Evolutionary conservation across 2,113 vertebrate genomes (phyloP).

Genomic region (Lethenteron reissneri): DNA sequence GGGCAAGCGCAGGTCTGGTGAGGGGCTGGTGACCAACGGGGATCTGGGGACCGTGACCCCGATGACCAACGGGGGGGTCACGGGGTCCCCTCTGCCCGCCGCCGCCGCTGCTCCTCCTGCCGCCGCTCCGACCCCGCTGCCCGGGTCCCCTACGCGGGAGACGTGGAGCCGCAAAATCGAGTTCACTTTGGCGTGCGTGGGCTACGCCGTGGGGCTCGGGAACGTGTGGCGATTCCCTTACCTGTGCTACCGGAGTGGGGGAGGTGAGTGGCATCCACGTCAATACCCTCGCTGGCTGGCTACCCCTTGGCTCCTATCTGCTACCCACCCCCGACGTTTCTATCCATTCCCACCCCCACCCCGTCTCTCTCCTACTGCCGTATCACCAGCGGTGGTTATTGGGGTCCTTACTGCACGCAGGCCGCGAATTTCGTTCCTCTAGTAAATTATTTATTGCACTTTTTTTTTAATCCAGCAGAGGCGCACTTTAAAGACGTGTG

Average conservation of each 20-base stretch:
- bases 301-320: too few species aligned
- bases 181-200: conserved; percentile 27
- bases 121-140: conserved; percentile 10
- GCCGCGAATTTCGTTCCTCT: too few species aligned
- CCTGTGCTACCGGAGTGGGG: conserved; percentile 32
- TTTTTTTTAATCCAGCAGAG: too few species aligned
- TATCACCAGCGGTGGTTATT: too few species aligned
- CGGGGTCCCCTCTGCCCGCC: neutral
- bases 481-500: too few species aligned
- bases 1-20: neutral
- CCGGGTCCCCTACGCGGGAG: conserved; percentile 4
- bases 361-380: too few species aligned
- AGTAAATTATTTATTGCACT: too few species aligned
- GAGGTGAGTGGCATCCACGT: conserved; percentile 19
- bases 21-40: neutral
- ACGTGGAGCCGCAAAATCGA: conserved; percentile 26
- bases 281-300: too few species aligned
- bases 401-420: too few species aligned
- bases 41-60: neutral
- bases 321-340: too few species aligned
- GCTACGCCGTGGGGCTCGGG: conserved; percentile 31
- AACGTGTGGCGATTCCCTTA: conserved; percentile 36
- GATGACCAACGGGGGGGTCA: neutral
- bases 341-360: too few species aligned
- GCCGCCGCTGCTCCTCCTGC: neutral